Evolutionary conservation across 2,113 vertebrate species (phyloP).

Genomic region (Diphyllodes magnificus): DNA sequence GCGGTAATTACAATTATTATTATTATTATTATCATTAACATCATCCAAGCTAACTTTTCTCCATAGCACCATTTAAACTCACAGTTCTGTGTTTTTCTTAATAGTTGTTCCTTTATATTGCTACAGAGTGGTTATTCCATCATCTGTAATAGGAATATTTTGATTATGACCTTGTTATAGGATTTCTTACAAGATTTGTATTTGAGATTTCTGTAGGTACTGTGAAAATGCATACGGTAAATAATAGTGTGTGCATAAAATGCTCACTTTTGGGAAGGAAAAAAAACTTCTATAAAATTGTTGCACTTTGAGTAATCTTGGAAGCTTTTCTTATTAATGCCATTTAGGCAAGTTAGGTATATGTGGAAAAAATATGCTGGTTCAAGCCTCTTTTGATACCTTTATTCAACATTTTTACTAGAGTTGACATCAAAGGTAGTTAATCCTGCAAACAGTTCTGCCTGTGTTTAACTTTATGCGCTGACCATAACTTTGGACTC

Average conservation of each 20-base stretch:
- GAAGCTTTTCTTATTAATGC: not conserved
- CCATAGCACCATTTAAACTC: not conserved
- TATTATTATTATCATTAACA: not conserved
- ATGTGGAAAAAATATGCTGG: not conserved
- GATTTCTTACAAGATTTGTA: not conserved
- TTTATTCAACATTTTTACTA: not conserved
- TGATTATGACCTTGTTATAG: not conserved
- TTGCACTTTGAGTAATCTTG: not conserved
- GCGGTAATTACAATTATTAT: not conserved
- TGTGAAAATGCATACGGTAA: rapidly evolving
- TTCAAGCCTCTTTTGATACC: not conserved
- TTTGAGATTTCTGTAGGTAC: not conserved
- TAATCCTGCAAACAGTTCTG: not conserved
- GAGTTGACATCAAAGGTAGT: not conserved
- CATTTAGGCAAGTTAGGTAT: not conserved
- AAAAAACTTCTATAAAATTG: not conserved
- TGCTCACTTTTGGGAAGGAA: not conserved
- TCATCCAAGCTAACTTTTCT: not conserved
- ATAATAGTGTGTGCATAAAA: not conserved
- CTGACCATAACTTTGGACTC: not conserved
- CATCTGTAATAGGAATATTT: not conserved
- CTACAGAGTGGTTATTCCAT: not conserved
- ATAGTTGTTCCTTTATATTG: not conserved
- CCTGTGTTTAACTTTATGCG: rapidly evolving
- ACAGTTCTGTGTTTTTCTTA: not conserved